Base-by-base conservation (phyloP, 2,113 vertebrate species). In the Marcusenius ussheri region DNA sequence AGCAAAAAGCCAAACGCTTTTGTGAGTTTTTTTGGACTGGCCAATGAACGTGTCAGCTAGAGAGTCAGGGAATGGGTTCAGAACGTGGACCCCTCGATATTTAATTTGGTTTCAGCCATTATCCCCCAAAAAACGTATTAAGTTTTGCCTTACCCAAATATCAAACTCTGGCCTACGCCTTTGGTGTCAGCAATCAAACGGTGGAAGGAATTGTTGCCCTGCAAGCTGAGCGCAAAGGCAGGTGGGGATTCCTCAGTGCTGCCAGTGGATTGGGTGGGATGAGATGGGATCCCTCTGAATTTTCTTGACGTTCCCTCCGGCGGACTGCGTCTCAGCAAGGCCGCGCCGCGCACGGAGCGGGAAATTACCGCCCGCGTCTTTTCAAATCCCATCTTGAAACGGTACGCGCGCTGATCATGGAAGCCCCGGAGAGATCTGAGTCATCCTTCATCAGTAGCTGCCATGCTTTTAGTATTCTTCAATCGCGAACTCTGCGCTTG, bases 251-350 rank as follows among this genome's bases (percentile, higher is more conserved):
- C 70, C 70, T 35, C 2, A 19, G 35, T 77, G 35, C 70, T 6
- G 70, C 10, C 62, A 3, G 62, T n/a, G n/a, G 62, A 66, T 77
- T 35, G 70, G 66, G 66, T 74, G 66, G 77, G 91, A 91, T 90
- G 92, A 88, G 90, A 93, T 91, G 90, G 90, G 91, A 93, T 94
- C 92, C 93, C 93, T 89, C 70, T 88, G 91, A 94, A 66, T 15
- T 50, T 66, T 35, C 49, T 87, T 56, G 85, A 51, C 85, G 19
- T 92, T 93, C 92, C 92, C 39, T 91, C 92, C 91, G 90, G 92
- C 88, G 50, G 91, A 92, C 6, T 49, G 42, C 31, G 49, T 31
- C 50, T 11, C 87, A 24, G 31, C 10, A 56, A 70, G 24, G 45
- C 58, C n/a, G 1, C 27, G 35, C 46, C 47, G 39, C 6, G 39